These are phyloP conservation scores for Maccullochella peelii DNA, from an alignment of 2,113 vertebrate genomes.

Conservation along the genomic window DNA sequence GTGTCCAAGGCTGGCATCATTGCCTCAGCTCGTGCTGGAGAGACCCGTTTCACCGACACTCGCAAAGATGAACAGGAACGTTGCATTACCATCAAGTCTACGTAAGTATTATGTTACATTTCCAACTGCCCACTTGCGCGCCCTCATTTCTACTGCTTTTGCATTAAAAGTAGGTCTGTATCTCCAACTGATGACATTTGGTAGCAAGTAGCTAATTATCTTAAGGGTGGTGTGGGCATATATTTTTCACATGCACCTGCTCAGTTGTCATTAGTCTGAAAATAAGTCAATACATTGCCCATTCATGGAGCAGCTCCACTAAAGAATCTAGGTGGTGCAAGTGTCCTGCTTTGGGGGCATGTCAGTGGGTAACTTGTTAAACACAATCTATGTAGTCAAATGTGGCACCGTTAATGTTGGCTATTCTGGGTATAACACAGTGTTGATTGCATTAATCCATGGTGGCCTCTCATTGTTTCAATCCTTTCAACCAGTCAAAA, in stretches of 20 bases:
- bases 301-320: neutral
- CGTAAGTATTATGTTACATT: conserved; percentile 83
- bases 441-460: neutral
- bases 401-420: neutral
- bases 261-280: neutral
- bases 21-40: conserved; percentile 91
- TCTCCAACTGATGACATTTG: neutral
- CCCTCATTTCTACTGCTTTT: neutral
- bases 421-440: neutral
- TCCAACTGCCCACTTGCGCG: no score
- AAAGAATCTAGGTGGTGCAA: no score
- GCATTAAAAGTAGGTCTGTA: neutral
- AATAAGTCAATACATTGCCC: neutral
- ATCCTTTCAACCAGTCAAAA: neutral
- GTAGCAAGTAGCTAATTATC: neutral
- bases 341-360: neutral
- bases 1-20: conserved; percentile 99
- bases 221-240: neutral
- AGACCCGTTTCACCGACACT: conserved; percentile 96
- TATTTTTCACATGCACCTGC: neutral
- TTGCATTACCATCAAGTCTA: conserved; percentile 98
- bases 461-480: neutral
- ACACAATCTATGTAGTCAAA: neutral
- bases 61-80: conserved; percentile 97
- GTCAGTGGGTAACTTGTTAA: neutral